These are phyloP conservation scores for Caenorhabditis inopinata DNA, from an alignment of 1,140 invertebrate genomes.

Conservation along the genomic window DNA sequence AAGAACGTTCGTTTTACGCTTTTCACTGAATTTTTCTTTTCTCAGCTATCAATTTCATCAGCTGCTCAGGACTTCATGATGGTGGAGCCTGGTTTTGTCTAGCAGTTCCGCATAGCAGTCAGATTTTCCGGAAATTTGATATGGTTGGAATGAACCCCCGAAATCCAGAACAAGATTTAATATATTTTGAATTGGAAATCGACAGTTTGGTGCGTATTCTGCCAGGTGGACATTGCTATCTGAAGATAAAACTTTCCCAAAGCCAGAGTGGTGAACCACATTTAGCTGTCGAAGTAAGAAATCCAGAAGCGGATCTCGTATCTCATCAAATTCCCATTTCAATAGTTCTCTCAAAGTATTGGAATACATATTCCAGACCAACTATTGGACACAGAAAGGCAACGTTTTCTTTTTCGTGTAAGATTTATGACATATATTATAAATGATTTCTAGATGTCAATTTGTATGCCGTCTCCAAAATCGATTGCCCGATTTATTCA, in stretches of 20 bases:
- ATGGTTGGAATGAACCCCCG: slow-evolving; percentile 13
- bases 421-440: too few species aligned
- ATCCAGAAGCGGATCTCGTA: slow-evolving; percentile 14
- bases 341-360: not conserved
- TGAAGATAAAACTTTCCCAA: not conserved
- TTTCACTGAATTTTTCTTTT: not conserved
- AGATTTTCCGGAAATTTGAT: slow-evolving; percentile 3
- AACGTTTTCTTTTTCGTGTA: too few species aligned
- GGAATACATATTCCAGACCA: not conserved
- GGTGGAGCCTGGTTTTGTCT: not conserved
- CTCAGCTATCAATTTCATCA: not conserved
- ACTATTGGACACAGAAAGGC: not conserved
- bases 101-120: not conserved
- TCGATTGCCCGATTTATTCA: not conserved
- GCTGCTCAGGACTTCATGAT: slow-evolving; percentile 3
- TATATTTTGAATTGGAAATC: not conserved
- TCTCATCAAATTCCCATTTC: slow-evolving; percentile 7
- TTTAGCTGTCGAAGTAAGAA: not conserved
- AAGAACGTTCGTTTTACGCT: not conserved
- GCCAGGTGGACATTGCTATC: not conserved
- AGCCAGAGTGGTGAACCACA: not conserved
- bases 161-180: not conserved
- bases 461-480: not conserved
- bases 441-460: not conserved
- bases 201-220: slow-evolving; percentile 19